Evolutionary conservation across 2,888 invertebrate genomes (phyloP).

Genomic region (Priocnemis perturbator): DNA sequence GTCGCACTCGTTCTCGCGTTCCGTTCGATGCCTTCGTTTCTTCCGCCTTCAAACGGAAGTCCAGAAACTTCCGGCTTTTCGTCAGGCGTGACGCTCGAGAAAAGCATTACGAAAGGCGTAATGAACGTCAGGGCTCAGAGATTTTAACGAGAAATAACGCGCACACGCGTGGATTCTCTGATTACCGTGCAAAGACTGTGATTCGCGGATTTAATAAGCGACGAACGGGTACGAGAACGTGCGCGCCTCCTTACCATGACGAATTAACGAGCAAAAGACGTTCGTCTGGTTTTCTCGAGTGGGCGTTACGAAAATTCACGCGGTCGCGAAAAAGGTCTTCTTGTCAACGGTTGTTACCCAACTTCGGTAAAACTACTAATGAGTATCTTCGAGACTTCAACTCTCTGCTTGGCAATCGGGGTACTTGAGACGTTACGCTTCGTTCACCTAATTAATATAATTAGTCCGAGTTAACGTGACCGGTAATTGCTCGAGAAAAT

Average conservation of each 20-base stretch:
- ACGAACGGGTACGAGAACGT: conserved; percentile 12
- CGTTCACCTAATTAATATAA: too few species aligned
- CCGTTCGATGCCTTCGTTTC: conserved; percentile 34
- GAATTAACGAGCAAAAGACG: not conserved
- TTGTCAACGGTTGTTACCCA: too few species aligned
- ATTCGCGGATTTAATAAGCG: conserved; percentile 37
- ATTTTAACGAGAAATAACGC: conserved; percentile 50
- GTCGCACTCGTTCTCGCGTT: conserved; percentile 24
- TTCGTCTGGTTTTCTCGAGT: too few species aligned
- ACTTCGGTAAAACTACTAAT: too few species aligned
- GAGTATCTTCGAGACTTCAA: too few species aligned
- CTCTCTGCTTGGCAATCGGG: too few species aligned
- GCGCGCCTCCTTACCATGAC: not conserved
- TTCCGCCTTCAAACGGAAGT: conserved; percentile 44
- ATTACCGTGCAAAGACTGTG: conserved; percentile 39
- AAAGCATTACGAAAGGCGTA: conserved; percentile 44
- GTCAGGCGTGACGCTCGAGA: conserved; percentile 49
- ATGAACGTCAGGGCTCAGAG: conserved; percentile 45
- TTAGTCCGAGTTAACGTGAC: too few species aligned
- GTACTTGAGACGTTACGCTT: too few species aligned
- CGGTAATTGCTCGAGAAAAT: too few species aligned
- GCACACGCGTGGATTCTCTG: conserved; percentile 28
- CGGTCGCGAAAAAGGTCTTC: too few species aligned
- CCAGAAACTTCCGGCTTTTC: conserved; percentile 48
- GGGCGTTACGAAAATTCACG: too few species aligned